Base-by-base conservation (phyloP, 2,797 vertebrate genomes). In the Chaetodon trifasciatus region DNA sequence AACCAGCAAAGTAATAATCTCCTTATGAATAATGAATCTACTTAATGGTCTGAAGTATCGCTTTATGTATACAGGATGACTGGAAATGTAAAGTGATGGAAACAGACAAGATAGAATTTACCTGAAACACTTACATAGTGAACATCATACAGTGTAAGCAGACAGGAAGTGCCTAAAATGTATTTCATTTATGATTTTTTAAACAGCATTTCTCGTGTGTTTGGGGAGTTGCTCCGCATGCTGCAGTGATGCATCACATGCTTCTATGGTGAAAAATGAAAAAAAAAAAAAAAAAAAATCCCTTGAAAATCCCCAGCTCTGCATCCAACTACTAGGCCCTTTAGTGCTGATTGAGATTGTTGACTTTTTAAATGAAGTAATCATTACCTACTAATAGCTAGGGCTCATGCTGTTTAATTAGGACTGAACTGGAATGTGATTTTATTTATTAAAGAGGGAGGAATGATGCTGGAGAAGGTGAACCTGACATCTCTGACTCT, bases 1-100 rank as follows among this genome's bases (percentile, higher is more conserved):
- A 90, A 93, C 66, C 88, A 88, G 87, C 84, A 92, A 94, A 93
- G 91, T 90, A 93, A 90, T 93, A 94, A 94, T 95, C 87, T 89
- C 63, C 86, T 90, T 78, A 94, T 95, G 92, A 95, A 95, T 95
- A 94, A 95, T 94, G 81, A 91, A 95, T 93, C 76, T 65, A 81
- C 84, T 90, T 93, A 94, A 95, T 95, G 92, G 92, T 86, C 83
- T 93, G 70, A 85, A 89, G 88, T 87, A 91, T 90, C 21, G 12
- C 70, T 79, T 70, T 70, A 87, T 87, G 77, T 80, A 79, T 70
- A 52, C 78, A 68, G 67, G 76, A 87, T 89, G 86, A 91, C 89
- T 91, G 91, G 91, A 92, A 92, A 91, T 66, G 66, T 80, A 83
- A 81, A 88, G 74, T 79, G 73, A 85, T 82, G 83, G 87, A 85